Percentiles rank a stretch among this genome's conserved stretches.
These are phyloP conservation scores for Drosophila siamana DNA, from an alignment of 2,888 invertebrate species.

Conservation along the genomic window DNA sequence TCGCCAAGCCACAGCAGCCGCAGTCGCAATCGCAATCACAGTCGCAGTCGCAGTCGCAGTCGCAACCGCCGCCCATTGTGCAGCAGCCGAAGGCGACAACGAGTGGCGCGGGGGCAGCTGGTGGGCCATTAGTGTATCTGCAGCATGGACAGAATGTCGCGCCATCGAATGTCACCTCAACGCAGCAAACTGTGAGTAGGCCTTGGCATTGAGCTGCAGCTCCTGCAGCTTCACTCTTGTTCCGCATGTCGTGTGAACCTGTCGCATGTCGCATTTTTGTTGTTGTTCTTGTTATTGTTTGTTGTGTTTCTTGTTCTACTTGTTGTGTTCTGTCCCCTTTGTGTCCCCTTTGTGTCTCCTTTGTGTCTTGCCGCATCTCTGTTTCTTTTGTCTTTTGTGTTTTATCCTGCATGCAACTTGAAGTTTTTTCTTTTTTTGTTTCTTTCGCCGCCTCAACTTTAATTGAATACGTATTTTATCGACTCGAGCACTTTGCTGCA, in stretches of 20 bases:
- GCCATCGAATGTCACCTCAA: slow-evolving; percentile 68
- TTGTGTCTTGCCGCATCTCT: slow-evolving; percentile 50
- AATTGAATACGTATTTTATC: slow-evolving; percentile 75
- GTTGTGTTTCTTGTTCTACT: too few species aligned
- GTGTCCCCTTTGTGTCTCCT: slow-evolving; percentile 33
- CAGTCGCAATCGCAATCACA: slow-evolving; percentile 26
- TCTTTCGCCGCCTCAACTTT: slow-evolving; percentile 52
- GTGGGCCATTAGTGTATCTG: slow-evolving; percentile 82
- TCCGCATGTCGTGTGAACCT: slow-evolving; percentile 61
- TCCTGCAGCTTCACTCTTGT: slow-evolving; percentile 3
- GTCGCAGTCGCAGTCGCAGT: slow-evolving; percentile 8
- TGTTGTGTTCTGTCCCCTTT: slow-evolving; percentile 28
- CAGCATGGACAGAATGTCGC: slow-evolving; percentile 79
- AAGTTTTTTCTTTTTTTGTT: slow-evolving; percentile 15
- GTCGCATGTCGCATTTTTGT: slow-evolving; percentile 61
- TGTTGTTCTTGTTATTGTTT: slow-evolving; percentile 39
- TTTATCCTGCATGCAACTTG: slow-evolving; percentile 11
- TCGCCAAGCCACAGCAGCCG: slow-evolving; percentile 48
- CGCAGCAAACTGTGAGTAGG: slow-evolving; percentile 84
- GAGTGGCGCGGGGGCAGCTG: slow-evolving; percentile 3
- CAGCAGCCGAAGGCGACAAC: slow-evolving; percentile 72
- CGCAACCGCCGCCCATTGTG: slow-evolving; percentile 70
- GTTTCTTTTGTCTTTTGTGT: slow-evolving; percentile 26
- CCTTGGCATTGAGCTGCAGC: slow-evolving; percentile 47
- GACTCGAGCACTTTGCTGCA: slow-evolving; percentile 51